Conservation (phyloP, 2,888 invertebrate genomes). For the Labia minor region DNA sequence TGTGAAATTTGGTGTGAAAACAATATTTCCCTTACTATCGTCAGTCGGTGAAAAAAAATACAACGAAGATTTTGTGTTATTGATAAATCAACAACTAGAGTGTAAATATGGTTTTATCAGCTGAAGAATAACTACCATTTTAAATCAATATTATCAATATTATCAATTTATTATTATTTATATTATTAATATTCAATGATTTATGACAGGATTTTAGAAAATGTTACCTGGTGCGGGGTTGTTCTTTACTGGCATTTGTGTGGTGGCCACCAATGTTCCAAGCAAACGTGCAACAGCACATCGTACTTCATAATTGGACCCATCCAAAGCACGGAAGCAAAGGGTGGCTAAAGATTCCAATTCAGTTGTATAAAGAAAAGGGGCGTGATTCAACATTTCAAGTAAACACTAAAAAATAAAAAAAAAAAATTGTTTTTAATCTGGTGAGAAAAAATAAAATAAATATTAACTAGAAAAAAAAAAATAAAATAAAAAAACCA, state of each 20-base stretch:
- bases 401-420: slow-evolving; percentile 56
- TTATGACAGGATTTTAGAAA: too few species aligned
- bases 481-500: not conserved
- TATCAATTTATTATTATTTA: too few species aligned
- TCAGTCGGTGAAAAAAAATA: too few species aligned
- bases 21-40: too few species aligned
- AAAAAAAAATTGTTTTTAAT: slow-evolving; percentile 20
- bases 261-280: slow-evolving; percentile 75
- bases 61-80: too few species aligned
- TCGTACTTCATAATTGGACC: slow-evolving; percentile 82
- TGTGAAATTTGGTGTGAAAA: too few species aligned
- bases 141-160: too few species aligned
- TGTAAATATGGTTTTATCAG: too few species aligned
- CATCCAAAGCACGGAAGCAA: slow-evolving; percentile 84
- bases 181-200: too few species aligned
- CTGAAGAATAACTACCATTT: too few species aligned
- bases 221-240: slow-evolving; percentile 36
- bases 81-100: too few species aligned
- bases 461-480: not conserved
- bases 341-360: slow-evolving; percentile 84
- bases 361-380: slow-evolving; percentile 76
- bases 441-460: too few species aligned
- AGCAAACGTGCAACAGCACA: slow-evolving; percentile 86
- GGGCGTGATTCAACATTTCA: slow-evolving; percentile 78
- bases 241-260: slow-evolving; percentile 58